These are phyloP conservation scores for Aphis gossypii DNA, from an alignment of 1,140 invertebrate species.

Conservation along the genomic window DNA sequence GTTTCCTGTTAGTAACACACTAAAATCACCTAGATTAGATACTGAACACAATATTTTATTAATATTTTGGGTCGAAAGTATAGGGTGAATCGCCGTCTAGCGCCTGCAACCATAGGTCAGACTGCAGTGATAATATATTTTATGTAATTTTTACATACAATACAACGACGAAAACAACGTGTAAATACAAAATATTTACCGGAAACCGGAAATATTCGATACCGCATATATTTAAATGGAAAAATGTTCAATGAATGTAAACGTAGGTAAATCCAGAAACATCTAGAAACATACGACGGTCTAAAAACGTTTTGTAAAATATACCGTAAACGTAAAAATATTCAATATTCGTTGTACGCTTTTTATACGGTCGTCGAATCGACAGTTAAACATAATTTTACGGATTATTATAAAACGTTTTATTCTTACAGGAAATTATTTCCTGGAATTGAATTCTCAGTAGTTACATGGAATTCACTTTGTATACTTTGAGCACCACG, in stretches of 20 bases:
- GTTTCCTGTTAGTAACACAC: not conserved
- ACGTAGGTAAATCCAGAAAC: not conserved
- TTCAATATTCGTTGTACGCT: not conserved
- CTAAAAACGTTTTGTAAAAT: not conserved
- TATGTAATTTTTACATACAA: not conserved
- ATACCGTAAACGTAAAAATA: not conserved
- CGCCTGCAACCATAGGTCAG: not conserved
- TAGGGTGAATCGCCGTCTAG: not conserved
- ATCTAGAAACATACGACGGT: not conserved
- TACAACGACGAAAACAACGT: no score
- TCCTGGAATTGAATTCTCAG: not conserved
- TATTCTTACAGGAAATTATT: not conserved
- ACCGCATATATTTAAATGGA: no score
- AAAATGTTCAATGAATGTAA: not conserved
- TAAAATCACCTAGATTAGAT: not conserved
- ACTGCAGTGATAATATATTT: not conserved
- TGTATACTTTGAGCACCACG: not conserved
- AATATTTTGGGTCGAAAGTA: no score
- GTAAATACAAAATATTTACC: no score
- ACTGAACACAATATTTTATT: not conserved
- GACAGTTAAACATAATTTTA: not conserved
- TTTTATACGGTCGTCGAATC: not conserved
- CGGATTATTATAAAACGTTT: not conserved
- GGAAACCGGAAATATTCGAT: no score
- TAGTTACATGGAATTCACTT: not conserved